Evolutionary conservation across 2,888 invertebrate species (phyloP), one percentile per base, ranked within the genome.

Genomic region (Paralinhomoeus sp.): DNA sequence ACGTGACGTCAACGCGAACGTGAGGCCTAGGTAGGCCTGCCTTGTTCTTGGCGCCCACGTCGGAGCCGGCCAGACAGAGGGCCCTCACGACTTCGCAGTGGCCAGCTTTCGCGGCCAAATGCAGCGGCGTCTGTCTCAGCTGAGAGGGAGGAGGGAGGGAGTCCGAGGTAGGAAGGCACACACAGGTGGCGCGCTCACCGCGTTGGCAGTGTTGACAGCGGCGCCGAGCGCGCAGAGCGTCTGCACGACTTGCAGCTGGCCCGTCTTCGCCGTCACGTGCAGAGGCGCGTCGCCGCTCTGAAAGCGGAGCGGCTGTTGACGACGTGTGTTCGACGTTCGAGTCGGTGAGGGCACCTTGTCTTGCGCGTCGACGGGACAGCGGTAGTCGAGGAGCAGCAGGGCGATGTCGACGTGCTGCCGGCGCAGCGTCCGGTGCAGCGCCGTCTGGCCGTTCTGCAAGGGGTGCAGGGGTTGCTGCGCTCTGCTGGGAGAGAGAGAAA

Each of bases 31-130:
- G 20, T 15, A 17, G 20, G 13, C 22, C 13, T 21, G 51, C 52
- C 44, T 52, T 50, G 33, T 51, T 56, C 41, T 54, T 50, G 15
- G 48, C 13, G 13, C 45, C 31, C 2, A 59, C 50, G 53, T 74
- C 72, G 54, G 77, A 76, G 37, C 77, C 76, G 46, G 77, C 73
- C 49, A 76, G 68, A 54, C 78, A 74, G 40, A 79, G 66, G 57
- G 74, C 73, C 52, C 76, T 66, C 23, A 75, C 74, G 50, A 78
- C 69, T 59, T 77, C 75, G 42, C 74, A 73, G 58, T 76, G 74
- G 18, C 78, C 78, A 56, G 73, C 68, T 56, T 73, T 72, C 37
- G 77, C 74, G 43, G 78, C 77, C 48, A 77, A 65, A 61, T 79
- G 78, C 39, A 79, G 62, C 1, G 78, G 75, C 1, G 64, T 61